Evolutionary conservation across 1,140 invertebrate species (phyloP), one percentile per base, ranked within the genome.

Genomic region (Spodoptera frugiperda): DNA sequence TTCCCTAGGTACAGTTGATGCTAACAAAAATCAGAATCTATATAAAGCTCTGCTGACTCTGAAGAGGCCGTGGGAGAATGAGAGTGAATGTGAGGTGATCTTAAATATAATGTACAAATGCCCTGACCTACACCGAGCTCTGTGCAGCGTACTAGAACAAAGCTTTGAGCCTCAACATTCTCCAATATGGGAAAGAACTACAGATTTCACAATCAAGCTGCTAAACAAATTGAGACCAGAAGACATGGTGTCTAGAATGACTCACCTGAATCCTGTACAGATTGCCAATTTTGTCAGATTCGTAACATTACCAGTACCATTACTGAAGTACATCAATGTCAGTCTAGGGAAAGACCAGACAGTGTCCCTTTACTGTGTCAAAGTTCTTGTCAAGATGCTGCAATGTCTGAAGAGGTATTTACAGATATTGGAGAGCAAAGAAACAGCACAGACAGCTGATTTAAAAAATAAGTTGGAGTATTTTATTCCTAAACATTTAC

Each of bases 51-150:
- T 97, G 17, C 94, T 96, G 48, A 95, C 94, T 63, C 86, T 96
- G 51, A 95, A 96, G 83, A 93, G 95, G 68, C 95, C 96, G 5
- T 96, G 96, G 95, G 95, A 96, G 78, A 95, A 96, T 91, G 92
- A 95, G 14, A 92, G 95, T 82, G 95, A 96, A 59, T 91, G 94
- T 59, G 94, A 97, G 68, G 89, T 97, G n/a, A 91, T 97, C 15
- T 84, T 96, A 5, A 93, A 96, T 85, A 96, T 97, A 53, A 87
- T 97, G 63, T 88, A 89, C 48, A 95, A 95, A 39, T 97, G 97
- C 90, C 97, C 97, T 1, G 97, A 97, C 88, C 93, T 97, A 57
- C 95, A 96, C 11, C 95, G 96, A 89, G 94, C 95, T 46, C 94
- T 97, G 5, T 95, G 97, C 54, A 91, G 48, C 71, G 91, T 93